Percentiles rank a stretch among this genome's conserved stretches.
These are phyloP conservation scores for Meleagris gallopavo DNA, from an alignment of 2,113 vertebrate species.

Conservation along the genomic window DNA sequence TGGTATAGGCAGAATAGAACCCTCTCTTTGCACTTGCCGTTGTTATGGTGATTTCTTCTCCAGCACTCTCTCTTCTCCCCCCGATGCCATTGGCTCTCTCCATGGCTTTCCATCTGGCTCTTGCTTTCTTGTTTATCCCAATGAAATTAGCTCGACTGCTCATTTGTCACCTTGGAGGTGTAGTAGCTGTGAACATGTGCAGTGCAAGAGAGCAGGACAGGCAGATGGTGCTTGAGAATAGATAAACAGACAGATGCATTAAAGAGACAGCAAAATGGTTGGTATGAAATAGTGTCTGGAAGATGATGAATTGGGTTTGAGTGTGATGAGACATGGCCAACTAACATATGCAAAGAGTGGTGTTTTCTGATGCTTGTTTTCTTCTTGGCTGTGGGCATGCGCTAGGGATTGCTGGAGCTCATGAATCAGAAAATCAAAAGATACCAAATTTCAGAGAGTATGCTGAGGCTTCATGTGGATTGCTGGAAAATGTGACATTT, in stretches of 20 bases:
- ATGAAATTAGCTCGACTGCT: conserved; percentile 75
- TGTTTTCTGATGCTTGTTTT: not conserved
- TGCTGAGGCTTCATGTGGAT: not conserved
- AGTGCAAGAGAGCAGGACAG: conserved; percentile 10
- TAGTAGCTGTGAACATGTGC: conserved; percentile 29
- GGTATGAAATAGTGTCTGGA: not conserved
- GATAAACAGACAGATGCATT: conserved; percentile 70
- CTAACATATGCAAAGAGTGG: not conserved
- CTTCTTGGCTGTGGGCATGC: not conserved
- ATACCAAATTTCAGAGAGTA: not conserved
- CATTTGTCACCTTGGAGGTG: conserved; percentile 77
- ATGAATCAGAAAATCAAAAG: not conserved
- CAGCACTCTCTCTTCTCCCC: conserved; percentile 36
- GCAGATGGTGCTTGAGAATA: conserved; percentile 63
- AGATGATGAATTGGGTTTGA: conserved; percentile 35
- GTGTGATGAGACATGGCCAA: not conserved
- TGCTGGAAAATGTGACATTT: conserved; percentile 13
- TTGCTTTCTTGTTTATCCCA: conserved; percentile 56
- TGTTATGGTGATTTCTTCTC: conserved; percentile 75
- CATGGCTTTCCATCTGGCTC: conserved; percentile 76
- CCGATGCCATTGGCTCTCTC: conserved; percentile 13
- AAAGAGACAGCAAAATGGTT: conserved; percentile 30
- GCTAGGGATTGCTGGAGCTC: not conserved
- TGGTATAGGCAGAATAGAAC: conserved; percentile 65
- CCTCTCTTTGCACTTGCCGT: conserved; percentile 57